Base-by-base conservation (phyloP, 2,113 vertebrate species). In the Rhinopomastus cyanomelas region DNA sequence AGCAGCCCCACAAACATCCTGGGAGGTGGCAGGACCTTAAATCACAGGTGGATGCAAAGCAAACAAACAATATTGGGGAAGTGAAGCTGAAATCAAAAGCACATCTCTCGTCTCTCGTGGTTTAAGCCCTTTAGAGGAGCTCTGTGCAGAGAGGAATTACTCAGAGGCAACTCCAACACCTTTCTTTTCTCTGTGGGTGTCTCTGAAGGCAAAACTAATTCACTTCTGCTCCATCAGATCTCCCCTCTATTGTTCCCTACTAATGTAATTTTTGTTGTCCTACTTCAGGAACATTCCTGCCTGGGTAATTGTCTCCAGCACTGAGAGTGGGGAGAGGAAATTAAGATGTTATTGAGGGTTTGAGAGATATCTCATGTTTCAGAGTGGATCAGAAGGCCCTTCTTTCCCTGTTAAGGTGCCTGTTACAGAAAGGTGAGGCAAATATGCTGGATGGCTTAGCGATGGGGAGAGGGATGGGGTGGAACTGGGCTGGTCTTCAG, bases 281-380 rank as follows among this genome's bases (percentile, higher is more conserved):
- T 93, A 56, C 88, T 80, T 90, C 83, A 96, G 85, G 85, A 94
- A 92, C 94, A 96, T 95, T 97, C 96, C 95, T 97, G 93, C 77
- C 68, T 49, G 17, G 76, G 93, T 87, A 95, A 87, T 89, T 16
- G 25, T 95, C 92, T 91, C 89, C 86, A 95, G 81, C 77, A 44
- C 1, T 1, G 42, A 84, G 67, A 76, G 71, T 0, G 0, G 36
- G 55, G 60, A 83, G 72, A 94, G 93, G 92, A 93, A 96, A 96
- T 95, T 95, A 96, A 92, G 93, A 93, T 4, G 29, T 83, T 93
- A 61, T 36, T 92, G 89, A 94, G 84, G 61, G 62, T 84, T 95
- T 87, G 80, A 83, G 75, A 88, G 73, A 49, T 87, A 71, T 52
- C 91, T 96, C 94, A 87, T 66, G 81, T 97, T 96, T 94, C 96